Evolutionary conservation across 2,888 invertebrate genomes (phyloP).

Genomic region (Nemoura dubitans): DNA sequence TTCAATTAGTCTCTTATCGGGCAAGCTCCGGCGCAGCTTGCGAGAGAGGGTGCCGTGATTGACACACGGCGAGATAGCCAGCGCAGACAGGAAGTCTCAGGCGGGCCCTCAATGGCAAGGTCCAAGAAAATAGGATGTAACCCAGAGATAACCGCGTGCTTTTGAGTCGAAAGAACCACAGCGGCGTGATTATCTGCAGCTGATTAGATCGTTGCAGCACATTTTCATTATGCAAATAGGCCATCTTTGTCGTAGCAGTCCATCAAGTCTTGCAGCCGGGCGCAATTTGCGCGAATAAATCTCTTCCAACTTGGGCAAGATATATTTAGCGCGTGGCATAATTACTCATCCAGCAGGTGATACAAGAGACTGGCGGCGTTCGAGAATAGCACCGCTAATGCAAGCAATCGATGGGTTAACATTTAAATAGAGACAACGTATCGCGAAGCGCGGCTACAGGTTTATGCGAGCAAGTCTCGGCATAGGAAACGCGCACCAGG

Average conservation of each 20-base stretch:
- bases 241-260: neutral
- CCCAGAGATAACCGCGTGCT: neutral
- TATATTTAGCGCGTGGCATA: neutral
- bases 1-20: neutral
- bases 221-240: constrained; percentile 17
- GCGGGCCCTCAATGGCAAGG: neutral
- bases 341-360: neutral
- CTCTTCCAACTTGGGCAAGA: neutral
- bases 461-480: neutral
- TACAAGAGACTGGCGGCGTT: neutral
- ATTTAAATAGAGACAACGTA: neutral
- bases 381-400: neutral
- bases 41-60: neutral
- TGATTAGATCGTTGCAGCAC: neutral
- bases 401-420: neutral
- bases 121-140: neutral
- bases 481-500: neutral
- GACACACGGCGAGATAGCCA: neutral
- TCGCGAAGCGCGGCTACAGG: too few relatives aligned
- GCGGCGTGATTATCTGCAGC: neutral
- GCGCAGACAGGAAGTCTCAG: neutral
- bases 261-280: too few relatives aligned
- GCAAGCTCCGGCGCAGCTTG: neutral
- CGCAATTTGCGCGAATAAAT: neutral
- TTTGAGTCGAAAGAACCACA: neutral